Percentiles rank a stretch among this genome's conserved stretches.
These are phyloP conservation scores for Ochlodes sylvanus DNA, from an alignment of 2,888 invertebrate species.

Conservation along the genomic window DNA sequence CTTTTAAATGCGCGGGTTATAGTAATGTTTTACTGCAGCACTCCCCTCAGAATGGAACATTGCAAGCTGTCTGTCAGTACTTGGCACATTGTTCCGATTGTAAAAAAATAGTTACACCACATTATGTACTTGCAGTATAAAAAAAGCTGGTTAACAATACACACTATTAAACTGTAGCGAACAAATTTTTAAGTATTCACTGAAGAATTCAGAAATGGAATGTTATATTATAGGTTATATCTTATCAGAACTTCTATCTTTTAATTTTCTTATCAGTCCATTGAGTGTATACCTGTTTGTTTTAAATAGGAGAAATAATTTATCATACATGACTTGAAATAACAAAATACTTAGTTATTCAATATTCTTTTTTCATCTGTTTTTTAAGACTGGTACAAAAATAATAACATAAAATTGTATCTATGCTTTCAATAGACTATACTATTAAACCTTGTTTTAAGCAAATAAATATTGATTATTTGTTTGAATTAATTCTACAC, in stretches of 20 bases:
- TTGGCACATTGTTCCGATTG: constrained; percentile 57
- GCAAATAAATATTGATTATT: no score
- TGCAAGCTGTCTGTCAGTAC: constrained; percentile 38
- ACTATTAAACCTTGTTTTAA: no score
- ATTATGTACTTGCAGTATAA: constrained; percentile 1
- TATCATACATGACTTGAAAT: no score
- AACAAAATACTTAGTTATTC: no score
- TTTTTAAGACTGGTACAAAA: no score
- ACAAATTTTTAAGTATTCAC: no score
- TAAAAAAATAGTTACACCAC: constrained; percentile 35
- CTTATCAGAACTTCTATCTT: constrained; percentile 49
- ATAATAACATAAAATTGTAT: no score
- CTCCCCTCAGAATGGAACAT: neutral
- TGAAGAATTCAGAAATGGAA: neutral
- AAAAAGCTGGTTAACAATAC: neutral
- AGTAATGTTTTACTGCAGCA: neutral
- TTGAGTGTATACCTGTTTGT: neutral
- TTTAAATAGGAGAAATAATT: neutral
- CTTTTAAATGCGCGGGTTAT: neutral
- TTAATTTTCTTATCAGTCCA: constrained; percentile 20
- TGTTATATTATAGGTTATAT: constrained; percentile 44
- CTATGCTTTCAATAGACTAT: no score
- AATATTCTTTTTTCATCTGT: no score
- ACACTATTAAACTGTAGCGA: no score
- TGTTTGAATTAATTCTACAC: no score